Base-by-base conservation (phyloP, 2,113 vertebrate species). In the Channa argus region DNA sequence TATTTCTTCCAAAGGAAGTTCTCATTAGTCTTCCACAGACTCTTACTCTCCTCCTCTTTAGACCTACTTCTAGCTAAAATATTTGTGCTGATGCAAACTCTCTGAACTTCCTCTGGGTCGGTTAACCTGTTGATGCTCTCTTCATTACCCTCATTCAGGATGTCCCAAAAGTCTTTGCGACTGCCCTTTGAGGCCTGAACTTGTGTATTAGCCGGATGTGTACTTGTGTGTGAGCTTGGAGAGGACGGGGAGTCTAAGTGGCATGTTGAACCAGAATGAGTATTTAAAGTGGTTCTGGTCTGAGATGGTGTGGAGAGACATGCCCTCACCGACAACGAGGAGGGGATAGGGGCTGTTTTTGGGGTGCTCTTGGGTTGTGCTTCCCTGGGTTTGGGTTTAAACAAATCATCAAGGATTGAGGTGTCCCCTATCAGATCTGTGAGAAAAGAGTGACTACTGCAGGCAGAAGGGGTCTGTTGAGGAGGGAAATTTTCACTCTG, bases 101-200 rank as follows among this genome's bases (percentile, higher is more conserved):
- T 95, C 93, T 98, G 93, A 76, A 97, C 94, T 46, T 94, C 94
- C 14, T 96, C 90, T 62, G 93, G 54, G 76, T 99, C 96, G 0
- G 96, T 97, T 54, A 99, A 92, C 67, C 93, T 95, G 86, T 93
- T 95, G 11, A 98, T 94, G 71, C 92, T 93, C 70, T 98, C 97
- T 37, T 96, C 95, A 33, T 96, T 95, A 39, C 95, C 95, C 63
- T 98, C 97, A 77, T 93, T 94, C 75, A 99, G 83, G 72, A 99
- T 96, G 89, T 99, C 97, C 98, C 97, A 99, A 90, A 99, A 96
- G 89, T 98, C 97, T 91, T 95, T 98, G 64, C 93, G 81, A 77
- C 73, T 89, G 43, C 69, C 89, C 74, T 94, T 96, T 15, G 91
- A 75, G 85, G 92, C 94, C 81, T 88, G 82, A 43, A 13, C 33